Conservation (phyloP, 2,797 vertebrate species). For the Calcarius lapponicus region DNA sequence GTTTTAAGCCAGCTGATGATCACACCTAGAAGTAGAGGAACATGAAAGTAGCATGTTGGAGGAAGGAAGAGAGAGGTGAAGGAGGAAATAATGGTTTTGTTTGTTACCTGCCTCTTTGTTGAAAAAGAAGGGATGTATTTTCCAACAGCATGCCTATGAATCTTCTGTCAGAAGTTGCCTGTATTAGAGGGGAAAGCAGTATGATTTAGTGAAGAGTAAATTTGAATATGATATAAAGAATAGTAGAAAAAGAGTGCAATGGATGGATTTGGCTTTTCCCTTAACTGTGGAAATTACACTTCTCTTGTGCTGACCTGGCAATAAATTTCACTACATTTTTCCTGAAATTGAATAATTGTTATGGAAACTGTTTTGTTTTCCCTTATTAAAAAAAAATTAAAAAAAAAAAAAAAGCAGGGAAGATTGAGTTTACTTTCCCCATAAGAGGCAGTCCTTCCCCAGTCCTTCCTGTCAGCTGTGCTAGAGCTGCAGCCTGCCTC, state of each 20-base stretch:
- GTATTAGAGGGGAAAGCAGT: neutral
- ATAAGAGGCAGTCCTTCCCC: neutral
- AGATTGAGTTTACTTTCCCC: neutral
- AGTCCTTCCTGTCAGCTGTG: neutral
- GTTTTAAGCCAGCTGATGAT: neutral
- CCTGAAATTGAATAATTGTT: neutral
- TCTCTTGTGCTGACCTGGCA: neutral
- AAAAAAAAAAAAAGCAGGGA: neutral
- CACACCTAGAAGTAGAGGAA: neutral
- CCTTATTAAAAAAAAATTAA: neutral
- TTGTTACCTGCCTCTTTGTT: constrained; percentile 14
- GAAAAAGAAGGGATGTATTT: neutral
- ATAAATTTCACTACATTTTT: neutral
- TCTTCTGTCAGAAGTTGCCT: neutral
- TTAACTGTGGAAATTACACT: neutral
- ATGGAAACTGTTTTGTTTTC: neutral
- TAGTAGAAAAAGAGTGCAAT: neutral
- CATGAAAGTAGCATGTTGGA: neutral
- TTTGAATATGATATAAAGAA: neutral
- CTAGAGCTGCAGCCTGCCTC: neutral
- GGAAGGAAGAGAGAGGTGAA: neutral
- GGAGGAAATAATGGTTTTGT: neutral
- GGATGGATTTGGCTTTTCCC: neutral
- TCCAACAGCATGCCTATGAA: neutral
- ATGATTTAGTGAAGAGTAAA: neutral